Percentiles rank a stretch among this genome's conserved stretches.
These are phyloP conservation scores for Pipa parva DNA, from an alignment of 2,113 vertebrate genomes.

Conservation along the genomic window DNA sequence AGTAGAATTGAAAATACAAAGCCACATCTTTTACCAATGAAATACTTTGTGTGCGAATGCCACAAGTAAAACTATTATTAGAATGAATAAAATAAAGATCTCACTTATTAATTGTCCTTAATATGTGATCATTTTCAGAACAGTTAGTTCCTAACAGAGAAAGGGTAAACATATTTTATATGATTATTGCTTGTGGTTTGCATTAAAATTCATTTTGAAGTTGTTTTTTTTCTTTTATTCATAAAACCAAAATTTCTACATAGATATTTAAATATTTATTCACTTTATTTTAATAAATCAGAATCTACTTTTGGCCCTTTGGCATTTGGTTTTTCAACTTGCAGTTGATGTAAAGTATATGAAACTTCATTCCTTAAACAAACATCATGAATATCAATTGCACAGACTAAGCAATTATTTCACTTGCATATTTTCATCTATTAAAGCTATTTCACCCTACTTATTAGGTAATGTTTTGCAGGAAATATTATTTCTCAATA, in stretches of 20 bases:
- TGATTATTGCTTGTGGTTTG: background rate
- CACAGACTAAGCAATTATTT: conserved; percentile 23
- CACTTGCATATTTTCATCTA: conserved; percentile 26
- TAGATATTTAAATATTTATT: conserved; percentile 31
- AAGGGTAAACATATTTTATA: too few relatives aligned
- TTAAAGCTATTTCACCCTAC: conserved; percentile 16
- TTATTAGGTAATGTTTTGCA: too few relatives aligned
- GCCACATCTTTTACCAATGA: too few relatives aligned
- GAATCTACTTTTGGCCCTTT: conserved; percentile 28
- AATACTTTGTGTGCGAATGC: too few relatives aligned
- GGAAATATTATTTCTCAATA: too few relatives aligned
- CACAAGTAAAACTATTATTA: too few relatives aligned
- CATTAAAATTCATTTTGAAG: conserved; percentile 10
- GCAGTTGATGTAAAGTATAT: conserved; percentile 19
- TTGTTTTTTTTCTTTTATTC: background rate
- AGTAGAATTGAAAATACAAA: too few relatives aligned
- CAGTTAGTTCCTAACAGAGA: too few relatives aligned
- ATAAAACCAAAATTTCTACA: background rate
- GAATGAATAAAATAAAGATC: too few relatives aligned
- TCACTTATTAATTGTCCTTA: too few relatives aligned
- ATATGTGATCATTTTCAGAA: too few relatives aligned
- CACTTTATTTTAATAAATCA: conserved; percentile 36
- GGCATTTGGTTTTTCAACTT: conserved; percentile 27
- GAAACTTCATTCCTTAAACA: conserved; percentile 37
- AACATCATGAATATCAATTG: conserved; percentile 39